These are phyloP conservation scores for Cryptocheilus praepositus DNA, from an alignment of 2,888 invertebrate genomes.

Conservation along the genomic window DNA sequence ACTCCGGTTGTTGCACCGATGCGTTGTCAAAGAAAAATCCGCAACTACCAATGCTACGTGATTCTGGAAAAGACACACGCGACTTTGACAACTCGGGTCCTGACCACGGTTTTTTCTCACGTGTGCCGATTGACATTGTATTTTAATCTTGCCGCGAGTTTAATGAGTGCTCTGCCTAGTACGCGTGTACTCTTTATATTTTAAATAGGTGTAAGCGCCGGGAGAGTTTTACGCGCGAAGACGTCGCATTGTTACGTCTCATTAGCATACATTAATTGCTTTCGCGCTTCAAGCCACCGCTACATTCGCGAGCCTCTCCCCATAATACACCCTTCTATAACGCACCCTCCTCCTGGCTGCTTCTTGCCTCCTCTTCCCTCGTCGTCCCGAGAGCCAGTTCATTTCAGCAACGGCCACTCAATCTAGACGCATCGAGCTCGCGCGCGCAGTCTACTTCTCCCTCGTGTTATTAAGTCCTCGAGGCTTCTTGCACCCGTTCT, in stretches of 20 bases:
- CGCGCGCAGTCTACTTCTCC: slow-evolving; percentile 26
- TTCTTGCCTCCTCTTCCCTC: slow-evolving; percentile 5
- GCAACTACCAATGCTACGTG: too few species aligned
- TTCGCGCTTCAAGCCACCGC: slow-evolving; percentile 38
- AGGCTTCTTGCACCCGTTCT: slow-evolving; percentile 14
- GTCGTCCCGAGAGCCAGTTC: slow-evolving; percentile 14
- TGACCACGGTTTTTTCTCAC: too few species aligned
- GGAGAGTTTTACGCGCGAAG: neutral
- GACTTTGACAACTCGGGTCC: too few species aligned
- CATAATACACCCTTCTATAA: slow-evolving; percentile 26
- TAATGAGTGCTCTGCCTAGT: too few species aligned
- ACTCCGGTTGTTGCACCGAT: too few species aligned
- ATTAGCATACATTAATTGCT: slow-evolving; percentile 66
- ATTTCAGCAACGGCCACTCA: slow-evolving; percentile 33
- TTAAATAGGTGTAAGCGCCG: too few species aligned
- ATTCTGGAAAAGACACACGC: too few species aligned
- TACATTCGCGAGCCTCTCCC: neutral
- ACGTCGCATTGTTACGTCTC: slow-evolving; percentile 13
- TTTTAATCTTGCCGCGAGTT: too few species aligned
- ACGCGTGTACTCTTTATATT: too few species aligned
- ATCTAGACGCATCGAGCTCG: slow-evolving; percentile 20
- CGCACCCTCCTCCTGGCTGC: slow-evolving; percentile 29
- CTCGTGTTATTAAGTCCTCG: slow-evolving; percentile 49
- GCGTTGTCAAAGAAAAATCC: too few species aligned
- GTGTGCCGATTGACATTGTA: too few species aligned